Evolutionary conservation across 2,888 invertebrate species (phyloP).

Genomic region (Pantelozetes paolii): DNA sequence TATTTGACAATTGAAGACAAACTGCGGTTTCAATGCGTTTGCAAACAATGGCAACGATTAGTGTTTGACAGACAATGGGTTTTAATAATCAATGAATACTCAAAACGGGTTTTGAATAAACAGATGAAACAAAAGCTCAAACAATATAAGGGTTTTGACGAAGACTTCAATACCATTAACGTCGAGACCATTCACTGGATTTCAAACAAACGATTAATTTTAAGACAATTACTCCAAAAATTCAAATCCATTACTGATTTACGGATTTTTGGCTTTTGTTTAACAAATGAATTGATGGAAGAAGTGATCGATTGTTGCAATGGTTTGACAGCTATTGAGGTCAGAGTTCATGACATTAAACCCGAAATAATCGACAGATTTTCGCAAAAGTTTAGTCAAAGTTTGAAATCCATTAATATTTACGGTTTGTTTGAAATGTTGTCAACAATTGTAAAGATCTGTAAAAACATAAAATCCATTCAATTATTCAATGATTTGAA

Average conservation of each 20-base stretch:
- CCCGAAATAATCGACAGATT: neutral
- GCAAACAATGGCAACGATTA: neutral
- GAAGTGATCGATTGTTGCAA: neutral
- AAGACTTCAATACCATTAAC: neutral
- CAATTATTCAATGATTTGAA: neutral
- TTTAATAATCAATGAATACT: neutral
- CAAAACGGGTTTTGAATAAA: neutral
- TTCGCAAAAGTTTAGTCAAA: neutral
- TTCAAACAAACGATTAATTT: neutral
- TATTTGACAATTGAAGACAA: neutral
- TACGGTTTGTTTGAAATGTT: neutral
- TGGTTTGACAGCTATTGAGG: neutral
- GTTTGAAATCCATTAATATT: neutral
- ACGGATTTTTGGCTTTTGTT: neutral
- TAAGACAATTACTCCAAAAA: neutral
- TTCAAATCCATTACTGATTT: neutral
- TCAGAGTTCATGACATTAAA: neutral
- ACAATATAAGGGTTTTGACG: neutral
- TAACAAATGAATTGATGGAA: neutral
- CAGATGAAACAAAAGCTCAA: neutral
- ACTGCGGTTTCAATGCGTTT: neutral
- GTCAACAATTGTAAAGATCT: neutral
- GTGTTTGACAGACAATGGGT: neutral
- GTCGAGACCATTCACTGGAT: neutral
- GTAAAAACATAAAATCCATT: neutral